Evolutionary conservation across 1,140 invertebrate genomes (phyloP).

Genomic region (Hormaphis cornu): DNA sequence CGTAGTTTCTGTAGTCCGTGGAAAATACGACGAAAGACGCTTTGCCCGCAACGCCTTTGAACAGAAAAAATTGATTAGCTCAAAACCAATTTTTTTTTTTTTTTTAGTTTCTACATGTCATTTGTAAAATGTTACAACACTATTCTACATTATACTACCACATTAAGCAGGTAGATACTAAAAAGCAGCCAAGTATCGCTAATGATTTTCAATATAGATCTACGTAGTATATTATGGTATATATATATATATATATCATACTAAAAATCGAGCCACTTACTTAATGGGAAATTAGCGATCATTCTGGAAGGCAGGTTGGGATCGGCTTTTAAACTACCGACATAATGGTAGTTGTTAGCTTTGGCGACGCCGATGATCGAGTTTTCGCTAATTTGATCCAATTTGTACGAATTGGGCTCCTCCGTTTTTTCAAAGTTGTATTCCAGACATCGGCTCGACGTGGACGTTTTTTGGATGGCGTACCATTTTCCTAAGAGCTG

Average conservation of each 20-base stretch:
- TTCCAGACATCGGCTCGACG: conserved; percentile 63
- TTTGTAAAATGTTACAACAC: too few relatives aligned
- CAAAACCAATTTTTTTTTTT: neutral
- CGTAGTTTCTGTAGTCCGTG: conserved; percentile 66
- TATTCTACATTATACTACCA: too few relatives aligned
- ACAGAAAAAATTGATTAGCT: neutral
- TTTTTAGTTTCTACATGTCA: too few relatives aligned
- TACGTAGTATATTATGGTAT: too few relatives aligned
- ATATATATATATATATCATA: too few relatives aligned
- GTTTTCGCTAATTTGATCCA: conserved; percentile 66
- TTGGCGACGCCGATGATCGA: conserved; percentile 47
- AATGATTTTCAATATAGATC: too few relatives aligned
- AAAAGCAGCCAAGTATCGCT: too few relatives aligned
- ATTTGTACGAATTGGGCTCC: conserved; percentile 56
- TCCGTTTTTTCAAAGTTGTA: conserved; percentile 63
- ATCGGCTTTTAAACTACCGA: conserved; percentile 57
- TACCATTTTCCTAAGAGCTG: conserved; percentile 73
- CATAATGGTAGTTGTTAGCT: conserved; percentile 63
- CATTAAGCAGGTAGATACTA: too few relatives aligned
- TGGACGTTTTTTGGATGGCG: conserved; percentile 73
- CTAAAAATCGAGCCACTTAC: conserved; percentile 55
- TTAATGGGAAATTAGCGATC: conserved; percentile 67
- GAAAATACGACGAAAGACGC: conserved; percentile 62
- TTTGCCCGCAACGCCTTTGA: conserved; percentile 59
- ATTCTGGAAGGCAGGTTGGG: conserved; percentile 57